A percentile compares a stretch with the other conserved stretches of the same genome.
Evolutionary conservation across 2,888 invertebrate species (phyloP).

Genomic region (Phlogophora meticulosa): DNA sequence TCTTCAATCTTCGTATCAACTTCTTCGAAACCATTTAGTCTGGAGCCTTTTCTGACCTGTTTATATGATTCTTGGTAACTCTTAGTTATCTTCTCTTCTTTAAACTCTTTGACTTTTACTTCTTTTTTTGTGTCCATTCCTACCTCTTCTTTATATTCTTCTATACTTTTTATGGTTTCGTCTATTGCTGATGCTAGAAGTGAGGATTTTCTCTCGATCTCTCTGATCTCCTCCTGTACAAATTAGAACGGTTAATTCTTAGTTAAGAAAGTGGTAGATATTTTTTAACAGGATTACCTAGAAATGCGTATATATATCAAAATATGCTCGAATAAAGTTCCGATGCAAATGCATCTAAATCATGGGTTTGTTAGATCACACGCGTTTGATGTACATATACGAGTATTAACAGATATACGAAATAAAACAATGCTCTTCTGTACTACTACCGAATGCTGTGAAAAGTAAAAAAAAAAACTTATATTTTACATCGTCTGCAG

Average conservation of each 20-base stretch:
- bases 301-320: background rate
- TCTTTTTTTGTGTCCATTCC: slow-evolving; percentile 76
- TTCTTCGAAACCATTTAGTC: slow-evolving; percentile 37
- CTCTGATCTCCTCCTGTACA: slow-evolving; percentile 84
- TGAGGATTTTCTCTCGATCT: slow-evolving; percentile 84
- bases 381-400: background rate
- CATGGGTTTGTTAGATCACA: background rate
- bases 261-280: background rate
- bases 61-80: slow-evolving; percentile 41
- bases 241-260: slow-evolving; percentile 6
- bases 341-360: background rate
- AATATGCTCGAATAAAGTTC: no score
- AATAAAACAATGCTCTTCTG: background rate
- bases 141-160: slow-evolving; percentile 86
- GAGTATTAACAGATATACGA: background rate
- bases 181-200: slow-evolving; percentile 86
- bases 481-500: background rate
- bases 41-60: slow-evolving; percentile 28
- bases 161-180: slow-evolving; percentile 85
- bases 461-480: background rate
- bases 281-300: background rate
- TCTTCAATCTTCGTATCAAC: slow-evolving; percentile 48
- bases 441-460: background rate
- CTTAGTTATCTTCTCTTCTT: slow-evolving; percentile 53
- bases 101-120: slow-evolving; percentile 37